Percentiles rank a stretch among this genome's conserved stretches.
These are phyloP conservation scores for Ellobius talpinus DNA, from an alignment of 2,113 vertebrate species.

Conservation along the genomic window DNA sequence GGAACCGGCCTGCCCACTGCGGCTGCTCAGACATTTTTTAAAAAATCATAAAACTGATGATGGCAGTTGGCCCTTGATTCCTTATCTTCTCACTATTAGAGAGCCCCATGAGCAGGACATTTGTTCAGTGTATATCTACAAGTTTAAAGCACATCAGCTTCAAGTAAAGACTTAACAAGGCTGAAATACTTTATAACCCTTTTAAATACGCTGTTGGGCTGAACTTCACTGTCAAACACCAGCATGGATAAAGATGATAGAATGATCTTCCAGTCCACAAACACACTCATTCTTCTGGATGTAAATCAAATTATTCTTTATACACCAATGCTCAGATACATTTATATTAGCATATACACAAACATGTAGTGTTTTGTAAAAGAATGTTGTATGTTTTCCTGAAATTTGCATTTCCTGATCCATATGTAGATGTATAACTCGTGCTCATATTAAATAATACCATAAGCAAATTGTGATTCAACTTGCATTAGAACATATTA, in stretches of 20 bases:
- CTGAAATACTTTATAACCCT: neutral
- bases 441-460: neutral
- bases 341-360: neutral
- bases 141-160: neutral
- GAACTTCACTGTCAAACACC: neutral
- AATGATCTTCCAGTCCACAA: neutral
- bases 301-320: neutral
- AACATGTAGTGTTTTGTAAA: neutral
- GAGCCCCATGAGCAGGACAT: neutral
- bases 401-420: neutral
- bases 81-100: neutral
- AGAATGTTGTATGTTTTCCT: neutral
- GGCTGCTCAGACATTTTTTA: no score
- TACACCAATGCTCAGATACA: neutral
- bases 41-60: no score
- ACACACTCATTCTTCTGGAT: neutral
- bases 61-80: neutral
- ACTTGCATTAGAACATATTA: neutral
- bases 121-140: neutral
- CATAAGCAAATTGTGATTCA: neutral
- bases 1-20: no score
- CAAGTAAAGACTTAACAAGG: neutral
- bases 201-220: neutral
- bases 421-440: neutral
- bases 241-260: neutral